Evolutionary conservation across 2,797 vertebrate species (phyloP).

Genomic region (Erethizon dorsatum): DNA sequence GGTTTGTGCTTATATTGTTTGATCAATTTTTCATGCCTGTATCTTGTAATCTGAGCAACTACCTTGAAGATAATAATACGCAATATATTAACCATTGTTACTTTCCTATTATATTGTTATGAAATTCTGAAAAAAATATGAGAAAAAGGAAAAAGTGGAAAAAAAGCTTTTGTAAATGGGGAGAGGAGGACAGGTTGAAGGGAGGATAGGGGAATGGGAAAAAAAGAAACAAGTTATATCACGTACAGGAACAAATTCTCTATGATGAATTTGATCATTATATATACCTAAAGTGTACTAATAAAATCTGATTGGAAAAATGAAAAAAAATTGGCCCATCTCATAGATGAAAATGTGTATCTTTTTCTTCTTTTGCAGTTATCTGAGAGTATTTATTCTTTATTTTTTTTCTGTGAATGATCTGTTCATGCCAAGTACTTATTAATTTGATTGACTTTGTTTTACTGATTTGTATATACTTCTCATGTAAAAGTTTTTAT

Average conservation of each 20-base stretch:
- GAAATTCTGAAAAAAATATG: too few relatives aligned
- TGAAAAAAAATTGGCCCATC: background rate
- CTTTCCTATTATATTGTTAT: too few relatives aligned
- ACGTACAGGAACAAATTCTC: background rate
- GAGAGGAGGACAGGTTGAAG: too few relatives aligned
- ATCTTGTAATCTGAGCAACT: too few relatives aligned
- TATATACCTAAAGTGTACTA: background rate
- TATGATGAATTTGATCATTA: background rate
- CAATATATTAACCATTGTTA: too few relatives aligned
- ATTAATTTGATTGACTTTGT: background rate
- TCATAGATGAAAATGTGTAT: background rate
- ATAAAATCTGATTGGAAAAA: too few relatives aligned
- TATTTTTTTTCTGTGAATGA: conserved; percentile 44
- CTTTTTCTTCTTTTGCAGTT: conserved; percentile 6
- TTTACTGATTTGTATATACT: conserved; percentile 15
- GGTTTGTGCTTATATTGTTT: too few relatives aligned
- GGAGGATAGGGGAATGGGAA: background rate
- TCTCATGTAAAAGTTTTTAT: conserved; percentile 18
- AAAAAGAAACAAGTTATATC: background rate
- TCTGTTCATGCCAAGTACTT: background rate
- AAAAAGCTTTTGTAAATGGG: background rate
- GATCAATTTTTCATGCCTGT: too few relatives aligned
- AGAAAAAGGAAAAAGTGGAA: background rate
- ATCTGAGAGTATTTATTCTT: background rate
- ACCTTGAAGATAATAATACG: too few relatives aligned